Percentiles rank a stretch among this genome's conserved stretches.
Evolutionary conservation across 2,113 vertebrate genomes (phyloP).

Genomic region (Falcunculus frontatus): DNA sequence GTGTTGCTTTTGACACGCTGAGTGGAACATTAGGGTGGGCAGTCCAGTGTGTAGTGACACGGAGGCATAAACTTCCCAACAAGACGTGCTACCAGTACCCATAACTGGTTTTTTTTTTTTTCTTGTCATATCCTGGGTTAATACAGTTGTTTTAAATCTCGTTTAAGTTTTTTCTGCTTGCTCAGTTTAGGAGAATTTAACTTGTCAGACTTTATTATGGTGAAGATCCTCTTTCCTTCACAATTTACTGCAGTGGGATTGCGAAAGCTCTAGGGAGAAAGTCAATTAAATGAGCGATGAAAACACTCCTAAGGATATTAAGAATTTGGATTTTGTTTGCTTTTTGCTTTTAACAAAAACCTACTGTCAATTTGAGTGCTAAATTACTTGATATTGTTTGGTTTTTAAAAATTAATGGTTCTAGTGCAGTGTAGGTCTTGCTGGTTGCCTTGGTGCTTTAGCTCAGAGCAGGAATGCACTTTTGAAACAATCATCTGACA

Average conservation of each 20-base stretch:
- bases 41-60: background rate
- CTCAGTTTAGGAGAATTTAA: conserved; percentile 14
- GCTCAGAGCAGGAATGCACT: background rate
- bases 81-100: background rate
- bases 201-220: conserved; percentile 6
- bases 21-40: background rate
- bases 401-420: background rate
- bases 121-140: background rate
- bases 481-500: background rate
- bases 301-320: conserved; percentile 2
- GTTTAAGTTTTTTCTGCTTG: background rate
- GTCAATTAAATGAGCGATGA: background rate
- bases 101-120: background rate
- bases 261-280: background rate
- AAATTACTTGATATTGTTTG: background rate
- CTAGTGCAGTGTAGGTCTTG: background rate
- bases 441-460: background rate
- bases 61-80: background rate
- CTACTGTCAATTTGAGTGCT: background rate
- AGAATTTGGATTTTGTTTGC: conserved; percentile 3
- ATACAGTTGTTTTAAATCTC: background rate
- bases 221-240: conserved; percentile 6
- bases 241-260: background rate
- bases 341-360: background rate
- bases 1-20: background rate